Evolutionary conservation across 1,140 invertebrate species (phyloP).

Genomic region (Piezodorus guildinii): DNA sequence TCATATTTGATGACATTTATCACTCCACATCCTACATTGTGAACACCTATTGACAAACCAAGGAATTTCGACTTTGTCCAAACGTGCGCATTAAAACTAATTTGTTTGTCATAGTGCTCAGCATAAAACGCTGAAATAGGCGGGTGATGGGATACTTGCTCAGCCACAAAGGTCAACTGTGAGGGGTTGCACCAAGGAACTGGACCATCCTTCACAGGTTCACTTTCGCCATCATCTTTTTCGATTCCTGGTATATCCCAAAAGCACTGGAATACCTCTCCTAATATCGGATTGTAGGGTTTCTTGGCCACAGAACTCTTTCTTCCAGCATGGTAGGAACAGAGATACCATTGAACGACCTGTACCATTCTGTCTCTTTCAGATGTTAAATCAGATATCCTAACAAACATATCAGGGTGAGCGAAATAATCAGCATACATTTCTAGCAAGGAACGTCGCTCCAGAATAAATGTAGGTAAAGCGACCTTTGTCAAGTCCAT

Average conservation of each 20-base stretch:
- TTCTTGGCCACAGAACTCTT: constrained; percentile 92
- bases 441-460: constrained; percentile 86
- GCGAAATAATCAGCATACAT: constrained; percentile 99
- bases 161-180: constrained; percentile 84
- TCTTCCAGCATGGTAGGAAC: constrained; percentile 91
- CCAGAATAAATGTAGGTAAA: constrained; percentile 90
- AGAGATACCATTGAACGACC: constrained; percentile 87
- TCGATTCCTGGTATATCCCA: constrained; percentile 49
- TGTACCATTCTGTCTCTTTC: constrained; percentile 86
- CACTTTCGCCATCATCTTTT: not conserved
- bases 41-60: constrained; percentile 85
- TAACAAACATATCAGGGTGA: constrained; percentile 90
- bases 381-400: constrained; percentile 73
- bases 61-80: constrained; percentile 98
- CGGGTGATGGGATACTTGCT: constrained; percentile 99
- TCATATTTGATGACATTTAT: constrained; percentile 72
- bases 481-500: constrained; percentile 98
- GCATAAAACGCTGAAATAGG: constrained; percentile 97
- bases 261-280: constrained; percentile 85
- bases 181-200: constrained; percentile 70
- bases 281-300: constrained; percentile 93
- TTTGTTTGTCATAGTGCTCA: constrained; percentile 79
- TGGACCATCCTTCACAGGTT: constrained; percentile 53
- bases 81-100: constrained; percentile 85
- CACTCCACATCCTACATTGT: constrained; percentile 72